These are phyloP conservation scores for Burhinus bistriatus DNA, from an alignment of 2,113 vertebrate species.

Conservation along the genomic window DNA sequence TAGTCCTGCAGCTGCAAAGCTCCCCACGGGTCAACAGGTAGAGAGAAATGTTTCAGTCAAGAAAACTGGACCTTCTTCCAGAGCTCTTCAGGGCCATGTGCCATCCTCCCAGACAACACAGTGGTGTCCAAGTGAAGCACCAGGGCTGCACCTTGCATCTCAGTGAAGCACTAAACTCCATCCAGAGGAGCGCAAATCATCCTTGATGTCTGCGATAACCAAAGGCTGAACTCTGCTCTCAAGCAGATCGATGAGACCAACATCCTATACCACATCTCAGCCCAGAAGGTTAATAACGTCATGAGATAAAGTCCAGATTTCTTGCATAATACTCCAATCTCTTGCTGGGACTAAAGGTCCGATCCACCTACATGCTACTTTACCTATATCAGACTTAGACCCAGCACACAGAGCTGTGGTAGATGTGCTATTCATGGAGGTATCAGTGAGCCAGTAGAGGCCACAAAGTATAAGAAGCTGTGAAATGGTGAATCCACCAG, in stretches of 20 bases:
- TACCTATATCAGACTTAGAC: background rate
- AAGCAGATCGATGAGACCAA: background rate
- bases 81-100: background rate
- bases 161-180: background rate
- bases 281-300: background rate
- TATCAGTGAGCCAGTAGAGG: background rate
- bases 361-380: background rate
- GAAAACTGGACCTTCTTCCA: background rate
- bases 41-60: background rate
- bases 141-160: background rate
- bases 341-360: background rate
- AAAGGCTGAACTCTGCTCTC: background rate
- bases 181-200: background rate
- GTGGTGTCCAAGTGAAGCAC: background rate
- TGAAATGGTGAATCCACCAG: background rate
- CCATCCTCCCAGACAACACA: background rate
- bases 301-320: background rate
- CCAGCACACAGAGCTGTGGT: background rate
- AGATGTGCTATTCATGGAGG: background rate
- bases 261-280: background rate
- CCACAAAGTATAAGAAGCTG: background rate
- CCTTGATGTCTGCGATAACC: background rate
- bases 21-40: background rate
- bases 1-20: background rate
- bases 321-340: background rate